Evolutionary conservation across 2,888 invertebrate species (phyloP), one percentile per base, ranked within the genome.

Genomic region (Agonopterix subpropinquella): DNA sequence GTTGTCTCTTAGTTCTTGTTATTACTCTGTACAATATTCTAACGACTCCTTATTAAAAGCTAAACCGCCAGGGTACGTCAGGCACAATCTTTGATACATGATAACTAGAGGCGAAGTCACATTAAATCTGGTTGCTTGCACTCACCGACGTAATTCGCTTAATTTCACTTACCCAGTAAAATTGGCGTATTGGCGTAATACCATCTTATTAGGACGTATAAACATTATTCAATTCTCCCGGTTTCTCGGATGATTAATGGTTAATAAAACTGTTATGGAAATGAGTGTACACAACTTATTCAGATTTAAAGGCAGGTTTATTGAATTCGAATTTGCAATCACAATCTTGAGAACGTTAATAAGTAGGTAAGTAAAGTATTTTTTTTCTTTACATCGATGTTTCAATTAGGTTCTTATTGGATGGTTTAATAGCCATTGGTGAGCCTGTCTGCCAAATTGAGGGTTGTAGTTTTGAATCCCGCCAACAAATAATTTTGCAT

Each of bases 71-170:
- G 69, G 73, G 68, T 68, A 71, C 64, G 76, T 73, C 78, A 65
- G 73, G 67, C 70, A 64, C 59, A 64, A 67, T 61, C 60, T 70
- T 70, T 85, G 84, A 84, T 87, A 70, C 81, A 86, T 80, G 77
- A 79, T 85, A 82, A 83, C 86, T 86, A 78, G 77, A 76, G 82
- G 87, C 81, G 53, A 74, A 73, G 65, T 69, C 70, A 70, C 62
- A 74, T 79, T 80, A 80, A 77, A 73, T 74, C 77, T 70, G 69
- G 61, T 67, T 76, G 75, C 73, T 70, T 68, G 69, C 73, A 70
- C 77, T 73, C 64, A 67, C 69, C 61, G 59, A 54, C 57, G 62
- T 70, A 70, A 80, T 81, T 77, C 78, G 80, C 73, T 80, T 79
- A 77, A 80, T 78, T 79, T 82, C 81, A 83, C 80, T 85, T 85